Conservation (phyloP, 2,888 invertebrate species). For the Volucella inanis region DNA sequence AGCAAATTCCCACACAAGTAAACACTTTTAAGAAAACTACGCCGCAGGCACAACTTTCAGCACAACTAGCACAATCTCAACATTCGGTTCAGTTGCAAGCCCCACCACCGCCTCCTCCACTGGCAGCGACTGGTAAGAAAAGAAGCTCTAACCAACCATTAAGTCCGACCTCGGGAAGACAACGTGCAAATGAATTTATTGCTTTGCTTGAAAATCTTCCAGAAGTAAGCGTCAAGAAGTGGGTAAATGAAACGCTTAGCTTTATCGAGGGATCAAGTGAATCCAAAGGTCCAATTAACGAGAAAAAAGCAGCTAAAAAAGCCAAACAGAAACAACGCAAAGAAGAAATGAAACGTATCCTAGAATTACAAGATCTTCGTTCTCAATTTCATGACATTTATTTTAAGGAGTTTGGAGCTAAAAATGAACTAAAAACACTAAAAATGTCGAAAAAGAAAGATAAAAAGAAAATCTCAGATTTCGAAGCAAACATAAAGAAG, state of each 20-base stretch:
- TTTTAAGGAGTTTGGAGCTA: slow-evolving; percentile 81
- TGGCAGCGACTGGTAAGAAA: slow-evolving; percentile 34
- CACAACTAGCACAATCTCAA: slow-evolving; percentile 62
- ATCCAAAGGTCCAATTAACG: slow-evolving; percentile 77
- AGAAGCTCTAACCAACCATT: slow-evolving; percentile 44
- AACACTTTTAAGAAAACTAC: slow-evolving; percentile 60
- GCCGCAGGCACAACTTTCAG: slow-evolving; percentile 50
- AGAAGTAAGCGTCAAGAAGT: slow-evolving; percentile 79
- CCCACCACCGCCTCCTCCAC: slow-evolving; percentile 42
- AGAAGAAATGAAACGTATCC: slow-evolving; percentile 81
- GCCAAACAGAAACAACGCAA: slow-evolving; percentile 83
- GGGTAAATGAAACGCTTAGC: slow-evolving; percentile 82
- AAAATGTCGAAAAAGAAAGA: slow-evolving; percentile 80
- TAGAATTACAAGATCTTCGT: slow-evolving; percentile 81
- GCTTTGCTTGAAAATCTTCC: slow-evolving; percentile 78
- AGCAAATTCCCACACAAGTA: slow-evolving; percentile 34
- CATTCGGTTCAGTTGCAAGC: slow-evolving; percentile 35
- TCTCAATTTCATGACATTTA: slow-evolving; percentile 82
- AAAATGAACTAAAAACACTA: slow-evolving; percentile 80
- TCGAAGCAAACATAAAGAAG: slow-evolving; percentile 82
- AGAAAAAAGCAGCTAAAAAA: slow-evolving; percentile 83
- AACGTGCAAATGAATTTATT: slow-evolving; percentile 80
- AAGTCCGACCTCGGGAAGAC: slow-evolving; percentile 63
- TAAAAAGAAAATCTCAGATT: slow-evolving; percentile 81
- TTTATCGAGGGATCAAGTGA: slow-evolving; percentile 80